Percentiles rank a stretch among this genome's conserved stretches.
These are phyloP conservation scores for Machaerirhynchus nigripectus DNA, from an alignment of 2,113 vertebrate genomes.

Conservation along the genomic window DNA sequence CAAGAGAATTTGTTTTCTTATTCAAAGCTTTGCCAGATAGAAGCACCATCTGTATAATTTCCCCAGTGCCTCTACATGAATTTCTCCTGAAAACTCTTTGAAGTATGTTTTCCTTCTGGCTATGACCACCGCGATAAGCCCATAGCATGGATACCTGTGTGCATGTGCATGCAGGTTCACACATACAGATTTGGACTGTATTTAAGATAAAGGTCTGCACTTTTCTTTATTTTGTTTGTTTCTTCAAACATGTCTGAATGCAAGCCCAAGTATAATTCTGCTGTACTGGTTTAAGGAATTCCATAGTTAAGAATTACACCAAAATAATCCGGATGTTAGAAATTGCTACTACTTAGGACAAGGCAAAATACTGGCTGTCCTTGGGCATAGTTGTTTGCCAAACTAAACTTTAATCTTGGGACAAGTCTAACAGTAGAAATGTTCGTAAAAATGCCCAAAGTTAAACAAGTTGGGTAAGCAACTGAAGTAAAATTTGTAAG, in stretches of 20 bases:
- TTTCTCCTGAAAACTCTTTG: neutral
- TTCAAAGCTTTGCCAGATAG: neutral
- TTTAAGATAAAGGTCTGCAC: neutral
- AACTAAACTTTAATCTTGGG: neutral
- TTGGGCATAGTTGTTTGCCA: neutral
- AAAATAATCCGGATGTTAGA: neutral
- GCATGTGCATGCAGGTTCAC: neutral
- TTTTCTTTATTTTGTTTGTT: neutral
- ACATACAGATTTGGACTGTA: neutral
- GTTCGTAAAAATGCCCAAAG: neutral
- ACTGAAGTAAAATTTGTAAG: neutral
- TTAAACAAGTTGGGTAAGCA: neutral
- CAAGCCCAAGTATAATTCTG: neutral
- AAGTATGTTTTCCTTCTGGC: neutral
- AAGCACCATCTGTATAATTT: neutral
- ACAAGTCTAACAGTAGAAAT: neutral
- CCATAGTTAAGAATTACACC: neutral
- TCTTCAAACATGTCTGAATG: neutral
- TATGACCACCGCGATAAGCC: neutral
- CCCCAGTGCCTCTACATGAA: rapidly evolving
- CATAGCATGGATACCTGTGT: neutral
- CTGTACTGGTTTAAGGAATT: neutral
- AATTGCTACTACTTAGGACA: neutral
- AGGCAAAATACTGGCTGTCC: neutral
- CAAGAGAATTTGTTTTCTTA: neutral